Evolutionary conservation across 2,888 invertebrate species (phyloP), one percentile per base, ranked within the genome.

Genomic region (Brachylomia viminalis): DNA sequence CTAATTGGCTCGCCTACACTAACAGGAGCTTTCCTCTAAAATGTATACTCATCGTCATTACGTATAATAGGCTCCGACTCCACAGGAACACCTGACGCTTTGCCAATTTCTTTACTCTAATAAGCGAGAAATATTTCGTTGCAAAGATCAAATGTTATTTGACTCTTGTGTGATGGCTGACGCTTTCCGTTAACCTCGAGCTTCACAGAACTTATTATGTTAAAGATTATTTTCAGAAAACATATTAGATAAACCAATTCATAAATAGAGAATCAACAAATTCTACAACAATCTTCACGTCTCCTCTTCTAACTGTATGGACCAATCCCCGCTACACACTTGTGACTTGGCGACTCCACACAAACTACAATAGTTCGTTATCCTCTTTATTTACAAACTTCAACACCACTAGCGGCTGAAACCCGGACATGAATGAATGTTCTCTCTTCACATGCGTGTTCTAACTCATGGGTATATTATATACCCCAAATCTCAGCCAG

Each of bases 1-100:
- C 94, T 96, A 96, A 96, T 96, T 96, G 96, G 95, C 95, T 94
- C 92, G 92, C 92, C 92, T 93, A 92, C 93, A 92, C 94, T 94
- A 94, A 93, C 93, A 93, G 91, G 91, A 93, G 92, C 91, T 92
- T 91, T 92, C 91, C 92, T 93, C 91, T 92, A 92, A 93, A 94
- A 92, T 91, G 91, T 93, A 91, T 91, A 91, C 92, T 92, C 93
- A 91, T 93, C 90, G 90, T 93, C 93, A 92, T 93, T 93, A 92
- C 89, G 91, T 93, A 91, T 94, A 94, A 94, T 91, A 90, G 90
- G 91, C 90, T 87, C 87, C 84, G 83, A 85, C 85, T 90, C 82
- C 86, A 82, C 80, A 80, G 82, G 89, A 90, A 90, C 91, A 93
- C 91, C 92, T 92, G 92, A 90, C 88, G 87, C 90, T 88, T 82